Conservation (phyloP, 2,797 vertebrate species). For the Agapornis canus region DNA sequence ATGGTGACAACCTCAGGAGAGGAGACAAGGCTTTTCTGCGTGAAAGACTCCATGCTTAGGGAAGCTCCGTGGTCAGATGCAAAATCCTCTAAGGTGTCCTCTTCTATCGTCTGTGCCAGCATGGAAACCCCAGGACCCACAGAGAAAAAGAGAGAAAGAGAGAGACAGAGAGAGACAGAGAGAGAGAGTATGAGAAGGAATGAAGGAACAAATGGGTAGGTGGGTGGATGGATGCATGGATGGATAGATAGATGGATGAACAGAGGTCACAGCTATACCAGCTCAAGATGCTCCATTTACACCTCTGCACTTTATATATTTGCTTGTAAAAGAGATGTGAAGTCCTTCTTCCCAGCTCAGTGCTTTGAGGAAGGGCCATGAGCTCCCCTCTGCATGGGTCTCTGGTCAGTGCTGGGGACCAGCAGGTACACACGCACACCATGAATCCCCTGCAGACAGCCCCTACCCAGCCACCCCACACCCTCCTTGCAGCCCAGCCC, state of each 20-base stretch:
- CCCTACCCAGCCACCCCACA: fast-evolving
- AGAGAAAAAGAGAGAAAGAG: background rate
- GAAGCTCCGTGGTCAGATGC: conserved; percentile 83
- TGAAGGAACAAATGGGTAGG: conserved; percentile 6
- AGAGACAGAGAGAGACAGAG: background rate
- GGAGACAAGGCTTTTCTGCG: conserved; percentile 93
- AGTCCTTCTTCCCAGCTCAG: background rate
- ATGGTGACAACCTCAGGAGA: conserved; percentile 91
- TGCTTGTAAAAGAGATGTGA: background rate
- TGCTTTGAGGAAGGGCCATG: background rate
- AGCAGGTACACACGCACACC: fast-evolving
- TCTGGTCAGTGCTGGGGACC: fast-evolving
- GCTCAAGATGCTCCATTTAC: background rate
- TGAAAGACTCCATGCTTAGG: conserved; percentile 89
- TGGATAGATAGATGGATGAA: background rate
- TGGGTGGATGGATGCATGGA: background rate
- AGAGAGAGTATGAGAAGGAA: conserved; percentile 59
- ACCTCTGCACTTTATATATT: background rate
- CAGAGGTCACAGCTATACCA: conserved; percentile 1
- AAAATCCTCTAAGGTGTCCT: conserved; percentile 84
- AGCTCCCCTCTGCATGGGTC: background rate
- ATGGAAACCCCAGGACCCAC: conserved; percentile 72
- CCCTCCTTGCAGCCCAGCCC: background rate
- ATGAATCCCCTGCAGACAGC: fast-evolving
- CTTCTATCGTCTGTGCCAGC: conserved; percentile 85